Conservation (phyloP, 2,888 invertebrate genomes). For the Bombylius discolor region DNA sequence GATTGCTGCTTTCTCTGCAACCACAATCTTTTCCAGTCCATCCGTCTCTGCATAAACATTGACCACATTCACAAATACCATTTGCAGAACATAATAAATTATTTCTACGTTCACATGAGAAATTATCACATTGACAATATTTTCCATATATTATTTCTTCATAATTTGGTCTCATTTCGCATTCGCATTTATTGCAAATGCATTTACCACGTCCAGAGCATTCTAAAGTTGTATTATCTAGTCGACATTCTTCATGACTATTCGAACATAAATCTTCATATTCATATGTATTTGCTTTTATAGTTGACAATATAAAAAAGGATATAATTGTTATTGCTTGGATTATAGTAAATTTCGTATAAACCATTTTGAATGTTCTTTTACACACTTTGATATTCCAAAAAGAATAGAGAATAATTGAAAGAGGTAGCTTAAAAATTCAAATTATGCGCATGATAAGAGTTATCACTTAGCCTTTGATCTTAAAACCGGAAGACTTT, state of each 20-base stretch:
- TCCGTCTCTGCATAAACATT: slow-evolving; percentile 64
- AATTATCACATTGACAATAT: slow-evolving; percentile 93
- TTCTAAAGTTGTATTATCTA: slow-evolving; percentile 53
- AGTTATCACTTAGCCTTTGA: no score
- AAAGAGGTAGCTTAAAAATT: no score
- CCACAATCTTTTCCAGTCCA: slow-evolving; percentile 79
- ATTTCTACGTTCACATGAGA: slow-evolving; percentile 79
- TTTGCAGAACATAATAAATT: slow-evolving; percentile 73
- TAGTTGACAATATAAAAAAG: no score
- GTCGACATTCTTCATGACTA: slow-evolving; percentile 43
- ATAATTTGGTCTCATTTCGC: slow-evolving; percentile 47
- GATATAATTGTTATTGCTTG: no score
- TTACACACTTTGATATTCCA: no score
- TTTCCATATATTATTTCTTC: slow-evolving; percentile 57
- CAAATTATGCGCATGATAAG: no score
- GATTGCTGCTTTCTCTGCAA: slow-evolving; percentile 54
- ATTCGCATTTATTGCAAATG: slow-evolving; percentile 68
- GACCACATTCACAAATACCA: slow-evolving; percentile 80
- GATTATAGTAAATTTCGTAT: no score
- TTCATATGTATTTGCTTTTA: no score
- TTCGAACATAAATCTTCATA: no score
- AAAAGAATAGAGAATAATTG: no score
- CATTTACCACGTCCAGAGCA: slow-evolving; percentile 68
- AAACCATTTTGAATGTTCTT: no score
- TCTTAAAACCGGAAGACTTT: no score